Evolutionary conservation across 2,797 vertebrate genomes (phyloP).

Genomic region (Leptodactylus fallax): DNA sequence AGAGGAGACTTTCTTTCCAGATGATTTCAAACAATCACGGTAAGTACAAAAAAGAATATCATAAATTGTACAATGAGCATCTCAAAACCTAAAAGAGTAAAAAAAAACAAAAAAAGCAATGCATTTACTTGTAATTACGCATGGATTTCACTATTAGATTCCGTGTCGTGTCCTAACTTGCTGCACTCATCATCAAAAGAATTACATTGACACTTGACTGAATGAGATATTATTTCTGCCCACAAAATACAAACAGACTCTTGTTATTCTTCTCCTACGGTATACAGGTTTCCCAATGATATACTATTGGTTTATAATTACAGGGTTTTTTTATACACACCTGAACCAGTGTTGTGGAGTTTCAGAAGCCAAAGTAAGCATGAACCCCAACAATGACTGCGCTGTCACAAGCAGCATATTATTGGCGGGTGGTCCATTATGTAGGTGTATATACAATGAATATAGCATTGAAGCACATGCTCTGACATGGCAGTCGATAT

Average conservation of each 20-base stretch:
- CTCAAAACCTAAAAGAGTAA: slow-evolving; percentile 22
- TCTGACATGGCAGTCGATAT: slow-evolving; percentile 25
- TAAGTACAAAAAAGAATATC: slow-evolving; percentile 42
- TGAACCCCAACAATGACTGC: slow-evolving; percentile 10
- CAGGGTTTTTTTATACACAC: neutral
- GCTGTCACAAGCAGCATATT: slow-evolving; percentile 4
- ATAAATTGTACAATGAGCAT: slow-evolving; percentile 34
- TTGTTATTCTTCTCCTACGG: neutral
- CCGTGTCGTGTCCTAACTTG: neutral
- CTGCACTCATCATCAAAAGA: neutral
- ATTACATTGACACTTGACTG: slow-evolving; percentile 5
- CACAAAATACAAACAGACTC: slow-evolving; percentile 14
- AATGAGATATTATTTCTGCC: slow-evolving; percentile 19
- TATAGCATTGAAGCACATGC: slow-evolving; percentile 8
- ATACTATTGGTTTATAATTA: slow-evolving; percentile 20
- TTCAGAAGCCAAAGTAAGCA: slow-evolving; percentile 35
- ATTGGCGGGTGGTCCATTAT: slow-evolving; percentile 2
- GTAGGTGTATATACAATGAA: slow-evolving; percentile 37
- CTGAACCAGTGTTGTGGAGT: neutral
- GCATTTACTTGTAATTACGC: slow-evolving; percentile 27
- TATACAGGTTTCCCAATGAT: slow-evolving; percentile 27
- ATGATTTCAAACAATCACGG: slow-evolving; percentile 59
- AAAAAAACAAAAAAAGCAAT: neutral
- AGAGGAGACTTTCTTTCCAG: slow-evolving; percentile 57
- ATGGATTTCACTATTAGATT: neutral